phyloP scores from a whole-genome alignment of 2,113 vertebrate species.

The Arizona elegans region DNA sequence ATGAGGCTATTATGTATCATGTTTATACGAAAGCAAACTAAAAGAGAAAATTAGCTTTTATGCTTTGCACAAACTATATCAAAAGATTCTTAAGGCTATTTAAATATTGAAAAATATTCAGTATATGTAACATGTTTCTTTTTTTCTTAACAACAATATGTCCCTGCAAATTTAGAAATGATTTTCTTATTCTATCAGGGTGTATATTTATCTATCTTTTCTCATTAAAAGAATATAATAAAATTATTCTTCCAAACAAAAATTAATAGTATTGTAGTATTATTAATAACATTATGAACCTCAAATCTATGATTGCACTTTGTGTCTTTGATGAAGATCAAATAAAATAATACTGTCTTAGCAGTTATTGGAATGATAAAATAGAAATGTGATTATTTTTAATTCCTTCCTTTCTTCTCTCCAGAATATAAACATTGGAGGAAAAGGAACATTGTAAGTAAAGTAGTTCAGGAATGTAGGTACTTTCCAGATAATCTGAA shows the following conservation, averaged over 20 bases:
- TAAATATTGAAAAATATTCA: background rate
- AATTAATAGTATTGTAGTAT: background rate
- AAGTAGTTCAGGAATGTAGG: background rate
- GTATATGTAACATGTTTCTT: background rate
- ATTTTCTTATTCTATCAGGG: background rate
- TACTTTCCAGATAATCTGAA: background rate
- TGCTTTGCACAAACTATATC: background rate
- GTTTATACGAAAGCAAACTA: background rate
- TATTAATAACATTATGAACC: background rate
- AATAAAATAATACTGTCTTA: background rate
- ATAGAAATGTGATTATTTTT: background rate
- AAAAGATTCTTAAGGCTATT: background rate
- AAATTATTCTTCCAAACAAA: background rate
- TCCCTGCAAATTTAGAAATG: background rate
- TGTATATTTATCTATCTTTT: background rate
- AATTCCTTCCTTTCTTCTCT: background rate
- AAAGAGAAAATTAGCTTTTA: background rate
- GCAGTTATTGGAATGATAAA: background rate
- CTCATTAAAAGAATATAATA: background rate
- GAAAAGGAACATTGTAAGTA: background rate
- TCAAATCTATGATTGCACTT: background rate
- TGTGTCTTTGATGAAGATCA: background rate
- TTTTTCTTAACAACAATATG: background rate
- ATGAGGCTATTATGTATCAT: background rate
- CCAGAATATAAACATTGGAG: background rate